Evolutionary conservation across 1,140 invertebrate species (phyloP).

Genomic region (Pseudomyrmex gracilis): DNA sequence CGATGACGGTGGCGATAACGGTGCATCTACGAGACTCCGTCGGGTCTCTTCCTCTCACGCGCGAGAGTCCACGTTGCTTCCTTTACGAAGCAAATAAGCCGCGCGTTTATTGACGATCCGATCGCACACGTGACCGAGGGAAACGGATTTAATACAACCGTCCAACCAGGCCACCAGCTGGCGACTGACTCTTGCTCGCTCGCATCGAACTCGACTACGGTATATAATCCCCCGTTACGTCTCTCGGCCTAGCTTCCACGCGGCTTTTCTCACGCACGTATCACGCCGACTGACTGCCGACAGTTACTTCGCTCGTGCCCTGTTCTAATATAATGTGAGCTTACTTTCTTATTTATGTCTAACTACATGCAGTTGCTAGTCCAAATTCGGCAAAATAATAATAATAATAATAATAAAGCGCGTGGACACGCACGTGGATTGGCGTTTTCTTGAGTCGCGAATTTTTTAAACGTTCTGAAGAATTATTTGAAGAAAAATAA

Average conservation of each 20-base stretch:
- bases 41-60: too few species aligned
- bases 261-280: constrained; percentile 16
- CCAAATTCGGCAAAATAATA: background rate
- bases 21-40: constrained; percentile 20
- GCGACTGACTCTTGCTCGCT: constrained; percentile 69
- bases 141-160: background rate
- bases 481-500: too few species aligned
- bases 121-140: background rate
- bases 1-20: background rate
- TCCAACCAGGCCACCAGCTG: constrained; percentile 77
- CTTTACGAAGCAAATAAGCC: background rate
- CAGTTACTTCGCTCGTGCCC: too few species aligned
- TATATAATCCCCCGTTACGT: too few species aligned
- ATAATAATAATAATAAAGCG: background rate
- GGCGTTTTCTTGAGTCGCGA: too few species aligned
- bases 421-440: too few species aligned
- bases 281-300: too few species aligned
- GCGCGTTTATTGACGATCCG: too few species aligned
- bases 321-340: too few species aligned
- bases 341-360: background rate
- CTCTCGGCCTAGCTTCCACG: constrained; percentile 31
- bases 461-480: too few species aligned
- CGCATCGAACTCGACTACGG: background rate
- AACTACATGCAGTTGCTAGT: background rate
- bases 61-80: background rate